phyloP scores from a whole-genome alignment of 1,140 invertebrate species.

The Telenomus remus region DNA sequence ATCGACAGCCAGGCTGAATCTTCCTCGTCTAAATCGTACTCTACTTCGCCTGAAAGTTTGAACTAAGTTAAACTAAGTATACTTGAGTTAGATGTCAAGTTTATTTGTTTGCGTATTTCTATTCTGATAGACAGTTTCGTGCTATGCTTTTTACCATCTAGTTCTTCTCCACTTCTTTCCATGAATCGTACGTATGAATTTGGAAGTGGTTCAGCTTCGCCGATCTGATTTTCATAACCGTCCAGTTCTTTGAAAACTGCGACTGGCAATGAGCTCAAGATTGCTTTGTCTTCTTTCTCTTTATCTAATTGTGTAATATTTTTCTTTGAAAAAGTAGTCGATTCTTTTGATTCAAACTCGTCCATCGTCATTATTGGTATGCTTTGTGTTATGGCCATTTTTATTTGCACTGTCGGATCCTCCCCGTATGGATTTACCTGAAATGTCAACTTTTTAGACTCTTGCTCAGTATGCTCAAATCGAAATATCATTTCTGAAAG shows the following conservation, averaged over 20 bases:
- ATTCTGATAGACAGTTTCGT: too few relatives aligned
- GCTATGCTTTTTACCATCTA: conserved; percentile 90
- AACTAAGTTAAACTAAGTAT: conserved; percentile 2
- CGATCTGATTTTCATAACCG: conserved; percentile 82
- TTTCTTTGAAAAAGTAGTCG: conserved; percentile 58
- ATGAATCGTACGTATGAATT: conserved; percentile 93
- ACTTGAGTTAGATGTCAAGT: too few relatives aligned
- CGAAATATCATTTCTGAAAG: too few relatives aligned
- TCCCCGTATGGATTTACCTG: conserved; percentile 69
- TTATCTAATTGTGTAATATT: conserved; percentile 54
- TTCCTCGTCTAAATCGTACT: conserved; percentile 99
- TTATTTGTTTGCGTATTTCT: too few relatives aligned
- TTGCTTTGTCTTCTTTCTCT: conserved; percentile 71
- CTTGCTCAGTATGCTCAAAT: too few relatives aligned
- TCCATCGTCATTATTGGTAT: conserved; percentile 67
- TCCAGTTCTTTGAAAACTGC: conserved; percentile 87
- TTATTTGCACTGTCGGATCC: conserved; percentile 67
- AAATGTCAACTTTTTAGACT: not conserved
- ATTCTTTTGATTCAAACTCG: conserved; percentile 63
- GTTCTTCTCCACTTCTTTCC: conserved; percentile 94
- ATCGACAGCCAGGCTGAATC: conserved; percentile 94
- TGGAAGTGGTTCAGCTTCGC: conserved; percentile 86
- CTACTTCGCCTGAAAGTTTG: conserved; percentile 80
- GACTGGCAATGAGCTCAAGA: conserved; percentile 81
- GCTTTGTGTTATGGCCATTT: conserved; percentile 66